These are phyloP conservation scores for Lepidocyrtinus sp. DNA, from an alignment of 2,888 invertebrate genomes.

Conservation along the genomic window DNA sequence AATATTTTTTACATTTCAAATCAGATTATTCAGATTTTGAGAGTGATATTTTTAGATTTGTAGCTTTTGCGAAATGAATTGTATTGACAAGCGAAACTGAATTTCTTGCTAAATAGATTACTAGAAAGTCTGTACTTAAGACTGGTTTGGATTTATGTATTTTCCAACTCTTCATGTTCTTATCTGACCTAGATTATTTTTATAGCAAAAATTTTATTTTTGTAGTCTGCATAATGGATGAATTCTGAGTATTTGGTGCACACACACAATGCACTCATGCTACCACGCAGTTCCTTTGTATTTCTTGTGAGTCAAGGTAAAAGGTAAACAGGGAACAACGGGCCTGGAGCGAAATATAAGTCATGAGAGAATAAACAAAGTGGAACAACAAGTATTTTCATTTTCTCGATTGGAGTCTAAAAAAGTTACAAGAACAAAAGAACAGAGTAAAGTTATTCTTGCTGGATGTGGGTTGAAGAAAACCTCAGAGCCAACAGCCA, in stretches of 20 bases:
- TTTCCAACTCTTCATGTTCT: background rate
- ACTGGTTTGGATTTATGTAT: no score
- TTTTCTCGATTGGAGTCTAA: constrained; percentile 37
- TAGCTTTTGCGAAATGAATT: no score
- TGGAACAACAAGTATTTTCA: constrained; percentile 53
- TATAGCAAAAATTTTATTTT: constrained; percentile 43
- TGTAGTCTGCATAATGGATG: constrained; percentile 54
- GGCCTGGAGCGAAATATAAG: no score
- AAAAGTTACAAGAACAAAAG: background rate
- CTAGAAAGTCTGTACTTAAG: constrained; percentile 2
- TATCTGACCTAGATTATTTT: constrained; percentile 49
- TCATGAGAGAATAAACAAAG: constrained; percentile 19
- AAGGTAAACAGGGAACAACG: constrained; percentile 45
- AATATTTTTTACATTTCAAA: no score
- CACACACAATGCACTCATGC: constrained; percentile 6
- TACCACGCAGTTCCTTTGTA: constrained; percentile 6
- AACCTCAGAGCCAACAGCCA: no score
- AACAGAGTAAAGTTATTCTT: no score
- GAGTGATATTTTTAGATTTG: no score
- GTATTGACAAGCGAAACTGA: no score
- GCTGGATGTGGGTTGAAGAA: no score
- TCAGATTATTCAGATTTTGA: no score
- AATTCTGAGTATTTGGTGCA: constrained; percentile 48
- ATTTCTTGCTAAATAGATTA: constrained; percentile 7
- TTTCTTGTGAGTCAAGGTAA: constrained; percentile 21